Evolutionary conservation across 2,888 invertebrate species (phyloP).

Genomic region (Drosophila mettleri): DNA sequence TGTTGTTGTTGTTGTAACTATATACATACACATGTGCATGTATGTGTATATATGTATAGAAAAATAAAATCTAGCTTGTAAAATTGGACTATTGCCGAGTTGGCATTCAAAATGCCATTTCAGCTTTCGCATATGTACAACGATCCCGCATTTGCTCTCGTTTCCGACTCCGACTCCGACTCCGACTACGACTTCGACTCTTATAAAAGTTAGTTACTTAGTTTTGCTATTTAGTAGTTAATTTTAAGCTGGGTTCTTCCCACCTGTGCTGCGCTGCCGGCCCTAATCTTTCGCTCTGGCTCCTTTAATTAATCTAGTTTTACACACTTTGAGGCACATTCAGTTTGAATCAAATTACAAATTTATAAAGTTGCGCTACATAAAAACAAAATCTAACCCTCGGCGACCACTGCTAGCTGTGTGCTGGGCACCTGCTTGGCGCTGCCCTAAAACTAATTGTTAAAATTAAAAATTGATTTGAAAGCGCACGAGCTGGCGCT

Average conservation of each 20-base stretch:
- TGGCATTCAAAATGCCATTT: conserved; percentile 41
- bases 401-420: background rate
- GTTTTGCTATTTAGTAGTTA: background rate
- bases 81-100: conserved; percentile 61
- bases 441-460: conserved; percentile 65
- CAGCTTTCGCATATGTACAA: conserved; percentile 45
- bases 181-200: no score
- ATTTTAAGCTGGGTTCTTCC: background rate
- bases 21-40: no score
- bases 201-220: conserved; percentile 17
- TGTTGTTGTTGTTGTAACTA: conserved; percentile 38
- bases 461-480: conserved; percentile 78
- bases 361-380: conserved; percentile 65
- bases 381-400: conserved; percentile 9
- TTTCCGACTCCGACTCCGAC: no score
- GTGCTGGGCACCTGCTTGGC: conserved; percentile 1
- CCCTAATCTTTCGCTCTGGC: conserved; percentile 20
- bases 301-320: conserved; percentile 54
- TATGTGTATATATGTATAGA: conserved; percentile 40
- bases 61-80: conserved; percentile 55
- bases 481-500: conserved; percentile 32
- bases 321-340: conserved; percentile 78
- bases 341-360: conserved; percentile 73
- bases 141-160: background rate
- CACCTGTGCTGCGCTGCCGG: background rate